Base-by-base conservation (phyloP, 2,113 vertebrate species). In the Piliocolobus tephrosceles region DNA sequence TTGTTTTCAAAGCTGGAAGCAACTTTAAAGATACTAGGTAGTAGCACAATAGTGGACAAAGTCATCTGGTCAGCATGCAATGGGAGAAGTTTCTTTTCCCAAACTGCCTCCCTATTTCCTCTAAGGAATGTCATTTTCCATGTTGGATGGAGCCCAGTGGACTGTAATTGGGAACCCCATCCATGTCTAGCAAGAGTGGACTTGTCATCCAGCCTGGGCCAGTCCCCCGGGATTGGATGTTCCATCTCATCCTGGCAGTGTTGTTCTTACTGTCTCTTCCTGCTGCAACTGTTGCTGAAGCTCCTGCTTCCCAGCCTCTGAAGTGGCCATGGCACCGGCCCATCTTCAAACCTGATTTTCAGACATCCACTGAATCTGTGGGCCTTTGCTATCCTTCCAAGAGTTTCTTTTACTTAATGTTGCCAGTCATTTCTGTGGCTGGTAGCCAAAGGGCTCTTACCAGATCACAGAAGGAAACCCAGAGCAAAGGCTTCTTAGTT, bases 391-490 rank as follows among this genome's bases (percentile, higher is more conserved):
- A 23, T 40, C 55, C n/a, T 90, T 58, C 55, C 23, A 66, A 43
- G 72, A 55, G 3, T 88, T 88, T 66, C 40, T 58, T 94, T 95
- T 94, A n/a, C 40, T 76, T 64, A 73, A 83, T 94, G 50, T 55
- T 35, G 55, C 22, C 70, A 72, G 40, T 82, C 38, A 68, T 64
- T 40, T 79, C 73, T 72, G 70, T 66, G 40, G n/a, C 47, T 72
- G 52, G 14, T 55, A 95, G 66, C 18, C 38, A 82, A 80, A 72
- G 38, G 14, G 52, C 9, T 35, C 52, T 95, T 66, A 70, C 23
- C 72, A 76, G 87, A 80, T 92, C 94, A 38, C 50, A 57, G 35
- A 85, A 30, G 55, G 40, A 88, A 91, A 90, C 68, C 79, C 52
- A 94, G 55, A 78, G 40, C 43, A 52, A 66, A 88, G 25, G 3